phyloP scores from a whole-genome alignment of 1,140 invertebrate genomes.

The Drosophila orosa region DNA sequence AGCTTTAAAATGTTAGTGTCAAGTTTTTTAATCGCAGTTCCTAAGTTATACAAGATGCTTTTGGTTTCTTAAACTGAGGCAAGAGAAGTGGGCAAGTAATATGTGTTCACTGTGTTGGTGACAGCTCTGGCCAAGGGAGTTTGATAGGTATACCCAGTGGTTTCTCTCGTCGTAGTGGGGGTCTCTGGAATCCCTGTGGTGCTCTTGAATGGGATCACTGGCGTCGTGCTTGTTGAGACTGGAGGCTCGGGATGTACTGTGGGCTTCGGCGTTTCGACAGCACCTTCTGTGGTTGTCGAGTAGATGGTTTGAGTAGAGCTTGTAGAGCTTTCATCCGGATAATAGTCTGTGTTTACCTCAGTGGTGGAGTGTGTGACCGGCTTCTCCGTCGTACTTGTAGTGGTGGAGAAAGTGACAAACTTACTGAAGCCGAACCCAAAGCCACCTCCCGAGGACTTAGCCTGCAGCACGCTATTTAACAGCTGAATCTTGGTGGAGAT shows the following conservation, averaged over 20 bases:
- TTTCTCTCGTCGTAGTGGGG: slow-evolving; percentile 11
- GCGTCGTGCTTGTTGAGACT: slow-evolving; percentile 40
- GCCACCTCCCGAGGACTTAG: slow-evolving; percentile 52
- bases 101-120: slow-evolving; percentile 19
- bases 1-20: slow-evolving; percentile 11
- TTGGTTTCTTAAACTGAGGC: slow-evolving; percentile 17
- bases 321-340: slow-evolving; percentile 60
- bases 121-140: slow-evolving; percentile 11
- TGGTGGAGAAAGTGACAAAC: slow-evolving; percentile 23
- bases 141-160: slow-evolving; percentile 42
- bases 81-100: slow-evolving; percentile 48
- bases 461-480: slow-evolving; percentile 50
- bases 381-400: slow-evolving; percentile 50
- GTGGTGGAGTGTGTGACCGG: slow-evolving; percentile 53
- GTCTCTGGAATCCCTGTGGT: slow-evolving; percentile 21
- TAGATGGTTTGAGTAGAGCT: slow-evolving; percentile 69
- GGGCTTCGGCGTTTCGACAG: slow-evolving; percentile 60
- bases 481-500: slow-evolving; percentile 54
- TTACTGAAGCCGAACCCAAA: slow-evolving; percentile 57
- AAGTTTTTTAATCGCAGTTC: slow-evolving; percentile 10
- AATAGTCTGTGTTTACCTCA: slow-evolving; percentile 76
- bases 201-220: slow-evolving; percentile 20
- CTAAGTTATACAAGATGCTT: not conserved
- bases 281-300: slow-evolving; percentile 70
- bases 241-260: slow-evolving; percentile 67